Evolutionary conservation across 1,140 invertebrate genomes (phyloP), one percentile per base, ranked within the genome.

Genomic region (Myzus persicae): DNA sequence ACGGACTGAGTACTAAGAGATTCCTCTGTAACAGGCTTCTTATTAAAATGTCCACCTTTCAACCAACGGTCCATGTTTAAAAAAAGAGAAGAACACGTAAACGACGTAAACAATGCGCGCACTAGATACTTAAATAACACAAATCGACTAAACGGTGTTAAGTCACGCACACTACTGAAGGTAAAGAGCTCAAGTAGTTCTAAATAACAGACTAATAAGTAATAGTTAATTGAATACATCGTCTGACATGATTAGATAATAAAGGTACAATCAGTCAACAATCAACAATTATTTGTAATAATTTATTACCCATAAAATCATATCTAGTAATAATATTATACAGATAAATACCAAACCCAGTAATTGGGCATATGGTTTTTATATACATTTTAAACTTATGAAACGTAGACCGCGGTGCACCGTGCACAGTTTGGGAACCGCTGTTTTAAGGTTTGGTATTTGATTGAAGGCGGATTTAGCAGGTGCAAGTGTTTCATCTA

Each of bases 31-130:
- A 76, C 38, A 93, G 91, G 38, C 46, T 46, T 46, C 46, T 46
- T 46, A 46, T 46, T 46, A 46, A 46, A 46, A 46, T 46, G 85
- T n/a, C 82, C 92, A 84, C 67, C 44, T 93, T 93, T 93, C 82
- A 93, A 93, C 92, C 92, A 93, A 81, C 48, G 92, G 82, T 93
- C 92, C 44, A 93, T 93, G 82, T 93, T 93, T 84, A 87, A 84
- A 93, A n/a, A 93, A 46, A 81, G 48, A 93, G 26, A 87, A 89
- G 46, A 89, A 89, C 46, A 46, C 46, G 46, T 46, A 46, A 46
- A 42, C 42, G 42, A 7, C 42, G 42, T 42, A 42, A 42, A 42
- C 42, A 42, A 42, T 42, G 42, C 42, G 42, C 42, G 42, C 42
- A 42, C 42, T 42, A 42, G 42, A 42, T 42, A 42, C 42, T 42